These are phyloP conservation scores for Coecobrya sp. DNA, from an alignment of 2,888 invertebrate species.

Conservation along the genomic window DNA sequence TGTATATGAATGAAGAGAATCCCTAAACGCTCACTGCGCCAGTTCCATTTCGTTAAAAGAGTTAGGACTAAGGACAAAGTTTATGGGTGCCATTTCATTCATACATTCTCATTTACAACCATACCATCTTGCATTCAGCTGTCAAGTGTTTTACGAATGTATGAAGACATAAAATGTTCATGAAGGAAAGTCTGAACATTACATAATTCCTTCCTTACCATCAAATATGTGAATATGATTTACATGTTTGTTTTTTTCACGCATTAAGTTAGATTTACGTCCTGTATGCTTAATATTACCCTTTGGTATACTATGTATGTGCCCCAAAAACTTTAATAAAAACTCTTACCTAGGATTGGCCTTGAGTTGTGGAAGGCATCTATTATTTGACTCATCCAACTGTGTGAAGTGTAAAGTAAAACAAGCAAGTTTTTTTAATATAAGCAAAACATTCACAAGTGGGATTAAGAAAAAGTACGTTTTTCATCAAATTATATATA, in stretches of 20 bases:
- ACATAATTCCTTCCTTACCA: not conserved
- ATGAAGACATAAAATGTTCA: slow-evolving; percentile 66
- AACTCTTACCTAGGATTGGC: slow-evolving; percentile 13
- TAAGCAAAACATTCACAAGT: not conserved
- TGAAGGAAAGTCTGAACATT: not conserved
- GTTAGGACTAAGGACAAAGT: slow-evolving; percentile 18
- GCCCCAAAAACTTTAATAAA: not conserved
- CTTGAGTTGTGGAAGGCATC: slow-evolving; percentile 10
- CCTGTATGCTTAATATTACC: no score
- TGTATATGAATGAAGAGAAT: not conserved
- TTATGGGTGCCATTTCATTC: slow-evolving; percentile 58
- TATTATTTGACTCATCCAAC: slow-evolving; percentile 5
- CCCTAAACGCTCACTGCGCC: not conserved
- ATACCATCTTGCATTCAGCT: slow-evolving; percentile 67
- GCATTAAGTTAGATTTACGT: not conserved
- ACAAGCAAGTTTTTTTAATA: not conserved
- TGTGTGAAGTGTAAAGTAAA: not conserved
- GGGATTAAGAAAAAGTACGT: not conserved
- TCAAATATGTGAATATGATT: slow-evolving; percentile 34
- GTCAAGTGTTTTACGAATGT: slow-evolving; percentile 52
- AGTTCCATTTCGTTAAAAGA: not conserved
- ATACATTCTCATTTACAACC: slow-evolving; percentile 5
- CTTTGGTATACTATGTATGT: no score
- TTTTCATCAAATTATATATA: slow-evolving; percentile 33
- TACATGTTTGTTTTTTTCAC: slow-evolving; percentile 38